Evolutionary conservation across 2,797 vertebrate species (phyloP).

Genomic region (Spinus olivaceus): DNA sequence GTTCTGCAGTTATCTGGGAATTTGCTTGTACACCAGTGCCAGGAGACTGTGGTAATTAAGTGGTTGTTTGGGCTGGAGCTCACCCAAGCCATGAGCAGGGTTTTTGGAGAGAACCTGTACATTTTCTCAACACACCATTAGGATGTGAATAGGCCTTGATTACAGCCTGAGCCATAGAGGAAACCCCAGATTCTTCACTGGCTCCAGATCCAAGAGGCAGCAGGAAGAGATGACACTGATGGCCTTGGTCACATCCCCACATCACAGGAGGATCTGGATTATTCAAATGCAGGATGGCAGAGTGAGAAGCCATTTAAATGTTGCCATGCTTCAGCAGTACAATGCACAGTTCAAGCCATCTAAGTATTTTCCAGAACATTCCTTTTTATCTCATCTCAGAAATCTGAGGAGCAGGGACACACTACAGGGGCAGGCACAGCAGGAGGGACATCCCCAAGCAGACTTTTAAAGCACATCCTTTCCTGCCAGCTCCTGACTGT

Average conservation of each 20-base stretch:
- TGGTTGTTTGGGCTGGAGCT: neutral
- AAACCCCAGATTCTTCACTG: neutral
- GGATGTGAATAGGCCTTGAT: neutral
- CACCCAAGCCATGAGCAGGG: neutral
- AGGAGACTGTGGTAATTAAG: conserved; percentile 8
- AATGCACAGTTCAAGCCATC: neutral
- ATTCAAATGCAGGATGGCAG: neutral
- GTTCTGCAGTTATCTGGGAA: neutral
- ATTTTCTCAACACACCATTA: neutral
- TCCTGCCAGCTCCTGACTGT: neutral
- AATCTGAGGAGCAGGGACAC: neutral
- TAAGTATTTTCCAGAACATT: neutral
- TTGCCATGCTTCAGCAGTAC: neutral
- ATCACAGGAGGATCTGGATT: neutral
- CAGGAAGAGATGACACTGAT: neutral
- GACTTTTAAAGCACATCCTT: neutral
- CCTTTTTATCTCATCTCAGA: neutral
- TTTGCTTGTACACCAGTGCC: neutral
- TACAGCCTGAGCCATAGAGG: rapidly evolving
- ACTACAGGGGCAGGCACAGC: neutral
- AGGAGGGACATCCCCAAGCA: neutral
- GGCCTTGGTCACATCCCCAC: neutral
- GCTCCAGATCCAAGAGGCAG: neutral
- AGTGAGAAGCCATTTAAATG: neutral
- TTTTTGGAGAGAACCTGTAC: neutral